Evolutionary conservation across 2,113 vertebrate genomes (phyloP).

Genomic region (Megaceryle maxima): DNA sequence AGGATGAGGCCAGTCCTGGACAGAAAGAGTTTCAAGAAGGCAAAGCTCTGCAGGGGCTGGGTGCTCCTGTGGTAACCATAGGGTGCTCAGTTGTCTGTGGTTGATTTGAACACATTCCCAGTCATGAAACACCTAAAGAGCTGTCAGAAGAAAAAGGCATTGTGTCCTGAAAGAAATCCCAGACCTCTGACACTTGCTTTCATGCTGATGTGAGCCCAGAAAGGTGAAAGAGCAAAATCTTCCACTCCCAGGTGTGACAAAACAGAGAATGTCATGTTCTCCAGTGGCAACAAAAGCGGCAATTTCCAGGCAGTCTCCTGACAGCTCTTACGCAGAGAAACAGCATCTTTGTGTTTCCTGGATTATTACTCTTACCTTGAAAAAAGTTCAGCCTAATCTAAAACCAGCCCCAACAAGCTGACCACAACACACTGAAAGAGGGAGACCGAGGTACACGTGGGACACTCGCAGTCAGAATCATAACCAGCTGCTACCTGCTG

Average conservation of each 20-base stretch:
- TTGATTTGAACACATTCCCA: not conserved
- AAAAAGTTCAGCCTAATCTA: not conserved
- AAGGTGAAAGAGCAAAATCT: conserved; percentile 27
- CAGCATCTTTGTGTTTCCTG: not conserved
- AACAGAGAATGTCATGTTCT: not conserved
- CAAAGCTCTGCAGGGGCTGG: not conserved
- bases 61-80: not conserved
- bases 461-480: not conserved
- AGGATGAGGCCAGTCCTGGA: not conserved
- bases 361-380: not conserved
- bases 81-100: not conserved
- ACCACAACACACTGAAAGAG: not conserved
- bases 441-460: not conserved
- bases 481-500: not conserved
- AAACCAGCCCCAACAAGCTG: not conserved
- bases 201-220: not conserved
- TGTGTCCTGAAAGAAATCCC: conserved; percentile 21
- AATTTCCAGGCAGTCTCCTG: not conserved
- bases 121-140: conserved; percentile 1
- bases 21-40: not conserved
- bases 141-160: not conserved
- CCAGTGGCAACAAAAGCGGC: not conserved
- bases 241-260: not conserved
- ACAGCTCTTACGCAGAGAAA: not conserved
- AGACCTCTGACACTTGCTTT: conserved; percentile 24